A percentile compares a stretch with the other conserved stretches of the same genome.
These are phyloP conservation scores for Buphagus erythrorhynchus DNA, from an alignment of 2,797 vertebrate species.

Conservation along the genomic window DNA sequence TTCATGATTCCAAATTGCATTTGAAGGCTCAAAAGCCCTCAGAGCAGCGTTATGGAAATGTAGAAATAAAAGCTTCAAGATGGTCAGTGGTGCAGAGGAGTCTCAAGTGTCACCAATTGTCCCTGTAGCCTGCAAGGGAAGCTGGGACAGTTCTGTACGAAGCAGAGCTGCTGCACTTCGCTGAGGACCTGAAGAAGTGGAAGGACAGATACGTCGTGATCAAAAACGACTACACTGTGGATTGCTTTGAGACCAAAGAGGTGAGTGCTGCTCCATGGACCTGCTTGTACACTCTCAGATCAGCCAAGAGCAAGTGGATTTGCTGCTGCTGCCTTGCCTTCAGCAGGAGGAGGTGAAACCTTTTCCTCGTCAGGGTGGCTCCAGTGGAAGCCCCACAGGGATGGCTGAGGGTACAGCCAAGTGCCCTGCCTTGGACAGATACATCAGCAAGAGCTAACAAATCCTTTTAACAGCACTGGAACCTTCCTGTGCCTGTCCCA, in stretches of 20 bases:
- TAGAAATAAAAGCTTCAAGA: neutral
- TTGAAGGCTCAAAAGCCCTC: neutral
- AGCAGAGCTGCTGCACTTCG: slow-evolving; percentile 79
- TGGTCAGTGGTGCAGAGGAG: neutral
- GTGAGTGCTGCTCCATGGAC: slow-evolving; percentile 63
- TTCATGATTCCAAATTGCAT: neutral
- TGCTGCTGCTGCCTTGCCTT: neutral
- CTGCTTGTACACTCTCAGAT: rapidly evolving
- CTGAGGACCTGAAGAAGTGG: slow-evolving; percentile 89
- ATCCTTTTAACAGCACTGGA: neutral
- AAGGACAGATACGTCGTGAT: slow-evolving; percentile 86
- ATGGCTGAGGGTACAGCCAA: neutral
- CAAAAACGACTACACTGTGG: slow-evolving; percentile 86
- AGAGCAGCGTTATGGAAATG: neutral
- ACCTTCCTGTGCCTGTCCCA: neutral
- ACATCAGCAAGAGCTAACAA: neutral
- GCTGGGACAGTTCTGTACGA: slow-evolving; percentile 81
- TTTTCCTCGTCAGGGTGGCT: rapidly evolving
- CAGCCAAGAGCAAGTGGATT: neutral
- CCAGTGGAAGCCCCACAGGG: neutral
- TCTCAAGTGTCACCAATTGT: neutral
- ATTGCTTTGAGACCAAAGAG: slow-evolving; percentile 89
- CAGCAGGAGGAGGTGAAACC: neutral
- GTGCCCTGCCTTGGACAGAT: neutral
- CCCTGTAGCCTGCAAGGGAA: slow-evolving; percentile 73